phyloP scores from a whole-genome alignment of 2,888 invertebrate species.

The Cheilosia variabilis region DNA sequence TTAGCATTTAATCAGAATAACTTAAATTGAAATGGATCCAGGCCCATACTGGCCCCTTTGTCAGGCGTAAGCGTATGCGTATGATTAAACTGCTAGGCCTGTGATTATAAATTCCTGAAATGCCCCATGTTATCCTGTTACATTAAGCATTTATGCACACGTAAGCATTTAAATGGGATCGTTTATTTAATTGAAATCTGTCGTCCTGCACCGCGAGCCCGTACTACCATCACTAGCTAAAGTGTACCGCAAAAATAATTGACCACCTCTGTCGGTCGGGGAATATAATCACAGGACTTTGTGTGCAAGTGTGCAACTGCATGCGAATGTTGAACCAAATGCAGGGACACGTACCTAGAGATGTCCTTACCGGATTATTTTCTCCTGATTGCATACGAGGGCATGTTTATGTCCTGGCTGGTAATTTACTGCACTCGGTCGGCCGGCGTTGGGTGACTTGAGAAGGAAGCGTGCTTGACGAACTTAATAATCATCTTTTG shows the following conservation, averaged over 20 bases:
- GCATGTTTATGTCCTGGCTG: constrained; percentile 54
- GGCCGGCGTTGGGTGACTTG: neutral
- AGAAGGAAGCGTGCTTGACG: constrained; percentile 48
- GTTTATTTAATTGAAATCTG: constrained; percentile 75
- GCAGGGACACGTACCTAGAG: constrained; percentile 57
- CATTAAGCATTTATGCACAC: constrained; percentile 74
- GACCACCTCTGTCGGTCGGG: constrained; percentile 52
- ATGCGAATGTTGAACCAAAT: constrained; percentile 60
- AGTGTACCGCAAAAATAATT: constrained; percentile 67
- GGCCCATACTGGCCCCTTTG: neutral
- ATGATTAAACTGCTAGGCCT: constrained; percentile 58
- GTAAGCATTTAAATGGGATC: constrained; percentile 75
- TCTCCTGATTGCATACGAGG: constrained; percentile 54
- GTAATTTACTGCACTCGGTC: constrained; percentile 34
- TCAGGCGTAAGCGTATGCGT: neutral
- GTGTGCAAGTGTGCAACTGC: constrained; percentile 14
- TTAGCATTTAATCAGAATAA: constrained; percentile 76
- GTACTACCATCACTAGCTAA: constrained; percentile 21
- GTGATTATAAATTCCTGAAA: constrained; percentile 75
- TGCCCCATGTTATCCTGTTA: constrained; percentile 69
- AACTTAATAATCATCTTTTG: constrained; percentile 63
- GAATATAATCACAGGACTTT: constrained; percentile 59
- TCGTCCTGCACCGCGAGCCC: constrained; percentile 42
- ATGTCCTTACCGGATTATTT: constrained; percentile 68
- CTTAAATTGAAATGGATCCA: constrained; percentile 75